Evolutionary conservation across 2,113 vertebrate genomes (phyloP), one percentile per base, ranked within the genome.

Genomic region (Corythaeola cristata): DNA sequence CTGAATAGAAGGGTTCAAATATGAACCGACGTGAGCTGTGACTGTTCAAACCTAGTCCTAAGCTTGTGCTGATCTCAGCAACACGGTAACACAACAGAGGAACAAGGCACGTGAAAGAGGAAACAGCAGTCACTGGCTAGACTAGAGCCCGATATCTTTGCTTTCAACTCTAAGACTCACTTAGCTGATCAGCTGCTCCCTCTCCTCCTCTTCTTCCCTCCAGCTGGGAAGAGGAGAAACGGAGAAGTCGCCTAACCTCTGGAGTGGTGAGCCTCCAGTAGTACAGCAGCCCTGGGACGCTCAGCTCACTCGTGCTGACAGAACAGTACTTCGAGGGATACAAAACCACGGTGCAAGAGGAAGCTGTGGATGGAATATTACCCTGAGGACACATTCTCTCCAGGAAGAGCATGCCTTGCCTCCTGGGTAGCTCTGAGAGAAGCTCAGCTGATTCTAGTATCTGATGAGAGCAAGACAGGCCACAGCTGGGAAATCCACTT

Each of bases 1-100:
- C 97, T 89, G 95, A 96, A 98, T 6, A 96, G 90, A 96, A 98
- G 95, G 95, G 97, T 32, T 95, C 97, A 96, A 93, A 95, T 56
- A 93, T 56, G 58, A 96, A 97, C 96, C 88, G 97, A 94, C 41
- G 64, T 78, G 60, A 92, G 89, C 71, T 74, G 16, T 28, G 91
- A 78, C 74, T 75, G 79, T 47, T 80, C 62, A 63, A 71, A 67
- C 50, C 91, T 71, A 78, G 56, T n/a, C 89, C 55, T 14, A 47
- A 50, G 32, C 63, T 68, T 56, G 60, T 0, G 8, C 87, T 58
- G 67, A 64, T 23, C 50, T 78, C 53, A 27, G 8, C 44, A 58
- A 62, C 28, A 53, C 59, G 88, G 52, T 6, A 12, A 64, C 47
- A 8, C 10, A 73, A 62, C 2, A 79, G 58, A 75, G 49, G 47